Evolutionary conservation across 2,113 vertebrate genomes (phyloP), one percentile per base, ranked within the genome.

Genomic region (Pyrgilauda ruficollis): DNA sequence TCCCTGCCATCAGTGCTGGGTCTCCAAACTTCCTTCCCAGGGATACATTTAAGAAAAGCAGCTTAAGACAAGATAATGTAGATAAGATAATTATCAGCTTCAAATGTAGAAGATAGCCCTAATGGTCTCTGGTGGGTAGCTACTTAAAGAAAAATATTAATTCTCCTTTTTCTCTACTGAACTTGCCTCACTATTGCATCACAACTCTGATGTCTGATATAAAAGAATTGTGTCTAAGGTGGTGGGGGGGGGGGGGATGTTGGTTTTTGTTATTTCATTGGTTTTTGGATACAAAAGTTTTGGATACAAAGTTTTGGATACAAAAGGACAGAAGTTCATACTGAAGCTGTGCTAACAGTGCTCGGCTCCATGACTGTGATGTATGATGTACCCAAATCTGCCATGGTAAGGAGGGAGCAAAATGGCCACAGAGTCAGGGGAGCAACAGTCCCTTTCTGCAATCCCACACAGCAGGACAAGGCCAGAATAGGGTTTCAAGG

Each of bases 401-500:
- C 23, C 30, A 15, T 0, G 0, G 18, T 73, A 39, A 81, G 3
- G 19, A 31, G 6, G 17, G 3, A 89, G 59, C 17, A 35, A 59
- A 73, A 87, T 17, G 56, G 31, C 11, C 10, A 5, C 3, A 1
- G 43, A 67, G 17, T 3, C 1, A 2, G 2, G 2, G 18, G 13
- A 94, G 78, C 62, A 90, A 39, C 47, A n/a, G 27, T 13, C 2
- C 3, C 19, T 43, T 84, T 85, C 72, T 91, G 24, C 3, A 3
- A 1, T 2, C 30, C 58, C 3, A 3, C 31, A 23, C 1, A 11
- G 26, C 0, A 3, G 28, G 9, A 49, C 0, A 1, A 43, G 24
- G 11, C 17, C 67, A 55, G 46, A 86, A 23, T 30, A 81, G 18
- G 12, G 19, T 35, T 62, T 18, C 84, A 47, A 22, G 91, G 61